Base-by-base conservation (phyloP, 2,113 vertebrate species). In the Scomber japonicus region DNA sequence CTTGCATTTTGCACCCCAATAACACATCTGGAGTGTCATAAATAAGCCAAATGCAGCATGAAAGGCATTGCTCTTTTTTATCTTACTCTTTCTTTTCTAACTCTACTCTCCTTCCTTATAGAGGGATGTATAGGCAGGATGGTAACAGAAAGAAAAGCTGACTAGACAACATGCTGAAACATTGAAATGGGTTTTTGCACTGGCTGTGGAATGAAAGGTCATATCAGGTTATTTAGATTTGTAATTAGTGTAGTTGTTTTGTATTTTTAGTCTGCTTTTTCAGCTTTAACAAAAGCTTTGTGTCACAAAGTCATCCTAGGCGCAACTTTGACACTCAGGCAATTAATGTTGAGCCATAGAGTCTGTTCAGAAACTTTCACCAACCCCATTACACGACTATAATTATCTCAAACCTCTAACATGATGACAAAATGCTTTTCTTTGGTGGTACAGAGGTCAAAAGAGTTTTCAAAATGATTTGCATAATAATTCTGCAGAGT, bases 1-100 rank as follows among this genome's bases (percentile, higher is more conserved):
- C 35, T 81, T 71, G 77, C 75, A 24, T 92, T 89, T 87, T 84
- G 80, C 84, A 85, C 85, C 83, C 56, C 44, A 35, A 65, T 83
- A 72, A 83, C 78, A 83, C 83, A 75, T 87, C 80, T 81, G 80
- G 75, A 67, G 68, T 40, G 15, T 46, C 61, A 21, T 81, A 83
- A 86, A 87, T 90, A 83, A 82, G 62, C 50, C 74, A 76, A 71
- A 62, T 50, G 15, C 63, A 24, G 62, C 3, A 1, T 67, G 21
- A 83, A 87, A 68, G 17, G 13, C 64, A 56, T 60, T 51, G 27
- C 64, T 75, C 12, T 50, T 80, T 48, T 64, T 40, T 40, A 21
- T 78, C 72, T 54, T 30, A 48, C 27, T 46, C 24, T 71, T 64
- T 59, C 35, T 44, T 74, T 24, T 62, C 16, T 48, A 19, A 14